These are phyloP conservation scores for Manis crassicaudata DNA, from an alignment of 2,797 vertebrate species.

Conservation along the genomic window DNA sequence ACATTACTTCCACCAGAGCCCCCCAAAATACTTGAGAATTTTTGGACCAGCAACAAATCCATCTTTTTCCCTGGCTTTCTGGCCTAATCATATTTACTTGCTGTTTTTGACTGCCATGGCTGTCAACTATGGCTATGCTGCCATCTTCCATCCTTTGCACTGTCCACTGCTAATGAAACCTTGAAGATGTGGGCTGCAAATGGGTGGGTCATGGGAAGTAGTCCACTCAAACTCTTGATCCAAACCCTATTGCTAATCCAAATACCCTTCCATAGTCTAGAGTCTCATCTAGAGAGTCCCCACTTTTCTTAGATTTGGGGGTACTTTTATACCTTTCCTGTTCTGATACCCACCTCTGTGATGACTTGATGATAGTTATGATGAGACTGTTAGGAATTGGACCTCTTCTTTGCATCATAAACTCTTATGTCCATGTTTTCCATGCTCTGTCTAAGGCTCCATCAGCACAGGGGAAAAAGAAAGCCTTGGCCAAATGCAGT, in stretches of 20 bases:
- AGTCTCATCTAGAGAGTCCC: not conserved
- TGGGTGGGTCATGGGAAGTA: not conserved
- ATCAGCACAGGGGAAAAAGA: slow-evolving; percentile 39
- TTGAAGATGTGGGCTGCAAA: not conserved
- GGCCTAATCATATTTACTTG: slow-evolving; percentile 44
- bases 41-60: not conserved
- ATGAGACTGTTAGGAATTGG: not conserved
- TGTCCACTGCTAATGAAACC: slow-evolving; percentile 48
- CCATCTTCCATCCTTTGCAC: slow-evolving; percentile 60
- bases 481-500: slow-evolving; percentile 32
- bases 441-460: not conserved
- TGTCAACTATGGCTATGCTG: not conserved
- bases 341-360: not conserved
- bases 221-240: not conserved
- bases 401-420: slow-evolving; percentile 26
- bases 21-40: slow-evolving; percentile 28
- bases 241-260: not conserved
- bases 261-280: not conserved
- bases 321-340: slow-evolving; percentile 56
- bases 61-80: slow-evolving; percentile 7
- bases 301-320: slow-evolving; percentile 59
- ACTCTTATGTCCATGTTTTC: slow-evolving; percentile 41
- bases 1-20: slow-evolving; percentile 38
- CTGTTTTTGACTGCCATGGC: slow-evolving; percentile 46
- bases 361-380: slow-evolving; percentile 3